Percentiles rank a stretch among this genome's conserved stretches.
Evolutionary conservation across 2,888 invertebrate genomes (phyloP).

Genomic region (Eueremaeus valkanovi): DNA sequence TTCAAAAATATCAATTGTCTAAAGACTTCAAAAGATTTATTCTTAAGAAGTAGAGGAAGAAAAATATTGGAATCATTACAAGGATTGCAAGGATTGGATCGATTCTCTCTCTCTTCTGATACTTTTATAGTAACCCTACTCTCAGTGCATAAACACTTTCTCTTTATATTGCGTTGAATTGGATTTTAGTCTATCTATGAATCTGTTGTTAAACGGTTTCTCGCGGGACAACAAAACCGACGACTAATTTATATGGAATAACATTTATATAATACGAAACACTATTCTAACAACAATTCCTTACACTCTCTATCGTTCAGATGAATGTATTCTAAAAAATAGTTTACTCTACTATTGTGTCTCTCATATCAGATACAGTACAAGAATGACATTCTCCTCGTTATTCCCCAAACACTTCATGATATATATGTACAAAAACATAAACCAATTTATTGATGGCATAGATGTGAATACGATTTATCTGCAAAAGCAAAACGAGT

Average conservation of each 20-base stretch:
- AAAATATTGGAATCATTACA: not conserved
- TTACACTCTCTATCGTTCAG: not conserved
- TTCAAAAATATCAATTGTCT: not conserved
- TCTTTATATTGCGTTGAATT: conserved; percentile 30
- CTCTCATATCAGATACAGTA: conserved; percentile 7
- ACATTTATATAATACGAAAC: not conserved
- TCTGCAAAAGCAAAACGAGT: not conserved
- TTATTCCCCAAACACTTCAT: conserved; percentile 22
- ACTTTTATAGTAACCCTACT: not conserved
- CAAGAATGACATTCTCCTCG: conserved; percentile 10
- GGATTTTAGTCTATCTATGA: conserved; percentile 14
- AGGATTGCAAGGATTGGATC: conserved; percentile 3
- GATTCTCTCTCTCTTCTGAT: conserved; percentile 3
- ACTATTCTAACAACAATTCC: no score
- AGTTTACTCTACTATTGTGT: not conserved
- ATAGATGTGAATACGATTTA: not conserved
- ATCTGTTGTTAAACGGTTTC: conserved; percentile 9
- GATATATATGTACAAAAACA: conserved; percentile 3
- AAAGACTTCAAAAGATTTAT: not conserved
- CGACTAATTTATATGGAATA: conserved; percentile 15
- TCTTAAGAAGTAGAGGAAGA: not conserved
- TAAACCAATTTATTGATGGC: conserved; percentile 27
- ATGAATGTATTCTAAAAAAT: not conserved
- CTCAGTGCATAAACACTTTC: not conserved
- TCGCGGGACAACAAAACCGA: conserved; percentile 23